Conservation (phyloP, 2,888 invertebrate species). For the Heliconius ismenius region DNA sequence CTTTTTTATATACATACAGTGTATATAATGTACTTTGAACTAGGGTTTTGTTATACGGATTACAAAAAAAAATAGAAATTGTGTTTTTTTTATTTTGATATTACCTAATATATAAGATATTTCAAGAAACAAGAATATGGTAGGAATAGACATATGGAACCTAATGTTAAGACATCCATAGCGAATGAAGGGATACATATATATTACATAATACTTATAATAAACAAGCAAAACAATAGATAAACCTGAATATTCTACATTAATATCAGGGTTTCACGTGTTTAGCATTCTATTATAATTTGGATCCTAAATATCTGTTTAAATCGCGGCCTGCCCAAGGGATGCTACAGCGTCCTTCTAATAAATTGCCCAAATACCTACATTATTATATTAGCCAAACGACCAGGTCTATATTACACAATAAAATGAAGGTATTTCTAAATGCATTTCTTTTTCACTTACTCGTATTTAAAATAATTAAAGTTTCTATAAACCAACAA, state of each 20-base stretch:
- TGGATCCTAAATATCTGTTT: conserved; percentile 44
- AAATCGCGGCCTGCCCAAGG: conserved; percentile 41
- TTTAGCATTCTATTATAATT: conserved; percentile 48
- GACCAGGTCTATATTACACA: neutral
- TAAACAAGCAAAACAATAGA: neutral
- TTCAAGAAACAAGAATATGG: neutral
- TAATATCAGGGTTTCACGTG: conserved; percentile 45
- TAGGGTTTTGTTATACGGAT: neutral
- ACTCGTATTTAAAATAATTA: too few relatives aligned
- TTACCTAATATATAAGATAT: too few relatives aligned
- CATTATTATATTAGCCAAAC: neutral
- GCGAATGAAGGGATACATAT: neutral
- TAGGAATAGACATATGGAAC: too few relatives aligned
- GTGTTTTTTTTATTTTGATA: too few relatives aligned
- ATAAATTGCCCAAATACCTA: conserved; percentile 25
- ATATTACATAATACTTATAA: neutral
- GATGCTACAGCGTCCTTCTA: conserved; percentile 34
- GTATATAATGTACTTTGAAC: neutral
- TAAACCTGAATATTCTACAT: conserved; percentile 18
- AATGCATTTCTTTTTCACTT: too few relatives aligned
- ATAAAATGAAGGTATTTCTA: too few relatives aligned
- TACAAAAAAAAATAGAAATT: too few relatives aligned
- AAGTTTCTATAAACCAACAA: too few relatives aligned
- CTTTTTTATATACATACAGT: neutral
- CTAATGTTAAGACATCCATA: too few relatives aligned